Evolutionary conservation across 2,888 invertebrate genomes (phyloP).

Genomic region (Entomobrya proxima): DNA sequence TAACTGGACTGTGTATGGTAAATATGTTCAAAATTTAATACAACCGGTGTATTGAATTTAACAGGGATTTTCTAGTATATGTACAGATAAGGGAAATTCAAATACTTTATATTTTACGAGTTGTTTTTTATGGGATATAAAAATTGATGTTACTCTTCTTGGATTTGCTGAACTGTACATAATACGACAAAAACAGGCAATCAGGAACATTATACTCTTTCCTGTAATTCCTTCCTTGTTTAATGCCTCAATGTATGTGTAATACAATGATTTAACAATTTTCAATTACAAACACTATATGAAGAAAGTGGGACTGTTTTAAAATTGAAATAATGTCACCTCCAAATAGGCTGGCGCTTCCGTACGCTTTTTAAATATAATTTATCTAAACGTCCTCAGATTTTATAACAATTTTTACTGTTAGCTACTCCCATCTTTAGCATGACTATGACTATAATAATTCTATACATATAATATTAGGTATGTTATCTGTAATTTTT

Average conservation of each 20-base stretch:
- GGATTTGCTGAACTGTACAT: constrained; percentile 13
- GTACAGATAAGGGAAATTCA: constrained; percentile 36
- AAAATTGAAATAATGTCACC: constrained; percentile 35
- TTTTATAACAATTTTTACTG: constrained; percentile 56
- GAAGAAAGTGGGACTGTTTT: background rate
- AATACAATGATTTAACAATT: background rate
- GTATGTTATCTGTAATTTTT: constrained; percentile 17
- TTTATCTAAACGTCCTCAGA: constrained; percentile 18
- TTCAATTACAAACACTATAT: background rate
- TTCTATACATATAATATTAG: background rate
- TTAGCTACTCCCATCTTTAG: constrained; percentile 58
- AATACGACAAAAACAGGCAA: constrained; percentile 54
- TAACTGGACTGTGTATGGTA: constrained; percentile 22
- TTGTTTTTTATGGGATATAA: constrained; percentile 61
- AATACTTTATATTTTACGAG: constrained; percentile 47
- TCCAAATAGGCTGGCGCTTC: constrained; percentile 40
- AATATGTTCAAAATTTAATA: constrained; percentile 27
- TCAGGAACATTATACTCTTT: constrained; percentile 37
- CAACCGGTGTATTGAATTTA: constrained; percentile 31
- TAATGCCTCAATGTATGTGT: background rate
- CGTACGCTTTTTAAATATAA: constrained; percentile 22
- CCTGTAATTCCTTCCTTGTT: background rate
- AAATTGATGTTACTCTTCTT: constrained; percentile 42
- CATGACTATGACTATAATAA: constrained; percentile 54
- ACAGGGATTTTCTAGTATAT: constrained; percentile 13